Evolutionary conservation across 2,888 invertebrate genomes (phyloP).

Genomic region (Elmis aenea): DNA sequence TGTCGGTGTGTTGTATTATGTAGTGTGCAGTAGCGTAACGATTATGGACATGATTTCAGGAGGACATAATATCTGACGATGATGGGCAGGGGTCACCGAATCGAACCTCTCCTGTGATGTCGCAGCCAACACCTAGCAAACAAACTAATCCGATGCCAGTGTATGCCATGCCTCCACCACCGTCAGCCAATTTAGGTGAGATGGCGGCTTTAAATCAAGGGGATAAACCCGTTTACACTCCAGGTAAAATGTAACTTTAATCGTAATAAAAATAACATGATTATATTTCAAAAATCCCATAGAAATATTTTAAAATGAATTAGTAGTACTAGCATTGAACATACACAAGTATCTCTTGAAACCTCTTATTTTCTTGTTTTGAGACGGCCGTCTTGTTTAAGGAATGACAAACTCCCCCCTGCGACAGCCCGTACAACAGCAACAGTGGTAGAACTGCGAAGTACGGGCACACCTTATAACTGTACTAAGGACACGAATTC

Average conservation of each 20-base stretch:
- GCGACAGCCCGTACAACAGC: constrained; percentile 29
- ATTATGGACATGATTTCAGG: no score
- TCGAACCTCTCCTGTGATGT: constrained; percentile 46
- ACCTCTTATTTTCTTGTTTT: no score
- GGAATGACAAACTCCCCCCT: constrained; percentile 34
- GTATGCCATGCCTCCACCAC: constrained; percentile 51
- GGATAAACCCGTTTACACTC: constrained; percentile 50
- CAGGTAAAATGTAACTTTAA: constrained; percentile 38
- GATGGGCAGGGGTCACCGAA: constrained; percentile 48
- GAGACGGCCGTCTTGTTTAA: constrained; percentile 22
- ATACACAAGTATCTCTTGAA: no score
- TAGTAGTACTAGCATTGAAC: no score
- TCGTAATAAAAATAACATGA: no score
- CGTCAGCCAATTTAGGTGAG: constrained; percentile 54
- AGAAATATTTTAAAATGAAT: no score
- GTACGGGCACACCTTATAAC: no score
- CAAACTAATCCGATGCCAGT: constrained; percentile 52
- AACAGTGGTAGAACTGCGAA: no score
- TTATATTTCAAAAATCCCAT: no score
- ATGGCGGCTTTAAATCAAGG: constrained; percentile 63
- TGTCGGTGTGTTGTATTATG: no score
- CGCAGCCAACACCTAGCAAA: constrained; percentile 48
- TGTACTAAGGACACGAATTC: no score
- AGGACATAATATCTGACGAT: constrained; percentile 42
- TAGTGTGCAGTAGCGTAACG: no score